Conservation (phyloP, 2,888 invertebrate species). For the Polyommatus icarus region DNA sequence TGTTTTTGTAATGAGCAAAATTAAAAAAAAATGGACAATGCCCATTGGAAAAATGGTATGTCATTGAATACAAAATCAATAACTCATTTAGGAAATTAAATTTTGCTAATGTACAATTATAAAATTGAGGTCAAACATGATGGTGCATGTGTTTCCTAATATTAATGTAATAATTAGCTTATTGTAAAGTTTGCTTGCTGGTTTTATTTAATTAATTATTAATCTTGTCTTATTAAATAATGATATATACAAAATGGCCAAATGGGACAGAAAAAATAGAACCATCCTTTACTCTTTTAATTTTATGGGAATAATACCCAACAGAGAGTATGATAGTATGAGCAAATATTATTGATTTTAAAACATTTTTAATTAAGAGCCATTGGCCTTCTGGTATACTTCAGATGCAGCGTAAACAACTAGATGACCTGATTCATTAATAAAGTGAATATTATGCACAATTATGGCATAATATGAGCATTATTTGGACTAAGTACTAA, state of each 20-base stretch:
- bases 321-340: too few relatives aligned
- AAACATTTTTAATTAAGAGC: neutral
- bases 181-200: neutral
- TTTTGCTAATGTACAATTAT: neutral
- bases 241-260: too few relatives aligned
- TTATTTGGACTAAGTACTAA: neutral
- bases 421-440: neutral
- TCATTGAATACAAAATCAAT: neutral
- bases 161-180: neutral
- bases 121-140: slow-evolving; percentile 16
- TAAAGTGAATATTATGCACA: neutral
- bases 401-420: neutral
- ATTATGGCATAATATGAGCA: neutral
- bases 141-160: neutral
- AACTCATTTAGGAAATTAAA: neutral
- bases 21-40: too few relatives aligned
- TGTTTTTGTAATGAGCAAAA: too few relatives aligned
- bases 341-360: neutral
- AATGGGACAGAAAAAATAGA: too few relatives aligned
- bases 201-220: neutral
- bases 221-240: neutral
- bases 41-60: neutral
- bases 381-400: neutral
- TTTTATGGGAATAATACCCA: too few relatives aligned
- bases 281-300: too few relatives aligned